A percentile compares a stretch with the other conserved stretches of the same genome.
Evolutionary conservation across 1,140 invertebrate species (phyloP).

Genomic region (Mylabris phalerata): DNA sequence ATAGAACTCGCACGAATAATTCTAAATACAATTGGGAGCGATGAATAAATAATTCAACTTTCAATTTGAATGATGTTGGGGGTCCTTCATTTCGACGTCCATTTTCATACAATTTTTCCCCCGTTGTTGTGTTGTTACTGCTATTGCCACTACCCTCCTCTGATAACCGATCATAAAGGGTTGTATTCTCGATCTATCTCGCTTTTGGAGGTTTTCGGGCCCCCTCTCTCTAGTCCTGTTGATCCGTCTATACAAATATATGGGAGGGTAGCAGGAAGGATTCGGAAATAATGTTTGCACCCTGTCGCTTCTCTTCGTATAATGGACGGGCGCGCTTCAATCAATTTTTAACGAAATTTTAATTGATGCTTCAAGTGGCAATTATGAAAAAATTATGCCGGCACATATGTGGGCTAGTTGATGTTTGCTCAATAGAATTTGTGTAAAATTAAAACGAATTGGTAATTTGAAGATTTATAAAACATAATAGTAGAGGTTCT

Average conservation of each 20-base stretch:
- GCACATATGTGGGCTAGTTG: too few relatives aligned
- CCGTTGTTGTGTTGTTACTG: too few relatives aligned
- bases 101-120: constrained; percentile 1
- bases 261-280: background rate
- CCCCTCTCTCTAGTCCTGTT: too few relatives aligned
- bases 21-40: constrained; percentile 29
- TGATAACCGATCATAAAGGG: too few relatives aligned
- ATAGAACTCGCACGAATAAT: constrained; percentile 33
- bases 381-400: constrained; percentile 13
- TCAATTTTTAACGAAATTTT: constrained; percentile 18
- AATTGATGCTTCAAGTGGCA: constrained; percentile 16
- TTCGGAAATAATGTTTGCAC: background rate
- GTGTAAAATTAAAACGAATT: too few relatives aligned
- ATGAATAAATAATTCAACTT: constrained; percentile 25
- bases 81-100: constrained; percentile 12
- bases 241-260: too few relatives aligned
- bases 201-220: too few relatives aligned
- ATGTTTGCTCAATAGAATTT: too few relatives aligned
- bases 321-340: background rate
- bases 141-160: too few relatives aligned
- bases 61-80: constrained; percentile 5
- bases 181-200: too few relatives aligned
- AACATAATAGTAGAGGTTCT: too few relatives aligned
- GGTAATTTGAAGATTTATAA: too few relatives aligned
- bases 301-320: constrained; percentile 3